phyloP scores from a whole-genome alignment of 1,140 invertebrate genomes.

The Brachionus asplanchnoidis region DNA sequence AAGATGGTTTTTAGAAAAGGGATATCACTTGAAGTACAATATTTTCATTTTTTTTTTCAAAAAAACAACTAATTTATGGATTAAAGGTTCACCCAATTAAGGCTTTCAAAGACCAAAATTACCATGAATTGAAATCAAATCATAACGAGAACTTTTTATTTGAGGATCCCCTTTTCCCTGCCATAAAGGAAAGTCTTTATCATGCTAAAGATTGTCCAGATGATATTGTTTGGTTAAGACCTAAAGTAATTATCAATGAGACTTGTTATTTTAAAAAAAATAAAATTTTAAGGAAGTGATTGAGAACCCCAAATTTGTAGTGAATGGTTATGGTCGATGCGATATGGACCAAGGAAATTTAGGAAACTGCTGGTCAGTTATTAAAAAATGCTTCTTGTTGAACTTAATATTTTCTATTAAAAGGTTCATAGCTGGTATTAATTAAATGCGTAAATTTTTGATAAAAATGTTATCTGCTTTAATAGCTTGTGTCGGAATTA shows the following conservation, averaged over 20 bases:
- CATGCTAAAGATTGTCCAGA: not conserved
- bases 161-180: slow-evolving; percentile 67
- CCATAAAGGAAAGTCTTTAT: slow-evolving; percentile 61
- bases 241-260: not conserved
- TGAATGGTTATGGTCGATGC: slow-evolving; percentile 55
- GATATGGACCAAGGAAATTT: slow-evolving; percentile 66
- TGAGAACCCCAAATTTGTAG: slow-evolving; percentile 49
- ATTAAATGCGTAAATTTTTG: not conserved
- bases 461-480: slow-evolving; percentile 46
- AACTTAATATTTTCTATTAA: not conserved
- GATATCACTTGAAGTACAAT: not conserved
- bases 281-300: slow-evolving; percentile 45
- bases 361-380: slow-evolving; percentile 63
- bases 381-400: no score
- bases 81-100: not conserved
- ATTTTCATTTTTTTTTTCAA: not conserved
- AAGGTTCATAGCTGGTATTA: slow-evolving; percentile 28
- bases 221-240: slow-evolving; percentile 21
- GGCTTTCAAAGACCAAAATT: slow-evolving; percentile 43
- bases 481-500: slow-evolving; percentile 65
- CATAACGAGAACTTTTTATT: slow-evolving; percentile 61
- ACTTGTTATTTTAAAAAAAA: not conserved
- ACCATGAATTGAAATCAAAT: slow-evolving; percentile 45
- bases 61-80: not conserved
- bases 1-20: not conserved